Base-by-base conservation (phyloP, 35 echinoderm and acorn worm genomes). In the Apostichopus parvimensis region DNA sequence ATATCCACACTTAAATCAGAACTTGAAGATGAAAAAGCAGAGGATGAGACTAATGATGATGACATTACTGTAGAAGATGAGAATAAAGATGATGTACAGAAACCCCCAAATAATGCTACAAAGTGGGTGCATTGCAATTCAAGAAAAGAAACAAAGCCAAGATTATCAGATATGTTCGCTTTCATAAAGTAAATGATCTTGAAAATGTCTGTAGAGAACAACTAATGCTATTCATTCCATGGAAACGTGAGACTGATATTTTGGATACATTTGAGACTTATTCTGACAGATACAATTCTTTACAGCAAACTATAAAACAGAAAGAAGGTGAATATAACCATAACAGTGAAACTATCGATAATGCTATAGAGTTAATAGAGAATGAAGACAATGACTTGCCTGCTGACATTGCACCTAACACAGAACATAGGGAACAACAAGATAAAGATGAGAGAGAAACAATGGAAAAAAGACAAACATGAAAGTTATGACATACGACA, bases 131-230 rank as follows among this genome's bases (percentile, higher is more conserved):
- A 72, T 18, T 71, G 71, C 80, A 54, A 6, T 57, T 76, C 17
- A 89, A 79, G 54, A 72, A 53, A 24, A 13, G 85, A 25, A 53
- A 56, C 45, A 71, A 72, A 75, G 6, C 91, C 17, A 82, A 86
- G 55, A 83, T 90, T 4, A 79, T 90, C 9, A 6, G 87, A 9
- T 90, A 91, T 94, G 93, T 90, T 9, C 21, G 56, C 12, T 90
- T 76, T n/a, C n/a, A 73, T 34, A 94, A 83, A 34, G 20, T 1
- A 11, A 82, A 81, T 80, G 80, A 90, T 91, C 1, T 17, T 62
- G 87, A 94, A 86, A 91, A 94, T 45, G 90, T 6, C 61, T 94
- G 71, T 60, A 80, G 87, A 75, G 93, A 94, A 77, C 73, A 91
- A 83, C 15, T 94, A 8, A 79, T 94, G 78, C 75, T 94, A 14